Evolutionary conservation across 2,888 invertebrate genomes (phyloP), one percentile per base, ranked within the genome.

Genomic region (Drosophila monieri): DNA sequence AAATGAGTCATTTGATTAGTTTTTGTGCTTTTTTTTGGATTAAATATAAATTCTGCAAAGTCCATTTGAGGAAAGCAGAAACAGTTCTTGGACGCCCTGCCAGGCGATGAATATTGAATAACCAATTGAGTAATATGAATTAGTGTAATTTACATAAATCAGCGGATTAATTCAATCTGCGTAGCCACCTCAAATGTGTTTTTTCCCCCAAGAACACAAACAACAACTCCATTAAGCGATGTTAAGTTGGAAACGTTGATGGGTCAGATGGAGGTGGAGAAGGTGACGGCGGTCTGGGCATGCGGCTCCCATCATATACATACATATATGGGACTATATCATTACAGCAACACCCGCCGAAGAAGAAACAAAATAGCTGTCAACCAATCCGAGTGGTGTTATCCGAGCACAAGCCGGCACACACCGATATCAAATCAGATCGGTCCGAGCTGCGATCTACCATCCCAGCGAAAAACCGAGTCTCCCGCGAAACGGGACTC

Each of bases 111-210:
- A 85, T 87, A 81, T 88, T 85, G 83, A 79, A 79, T 74, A 88
- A 77, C 84, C 83, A 88, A 81, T 81, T 84, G 87, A 84, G 79
- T 88, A 84, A 84, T 76, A 76, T 72, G 87, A 88, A 84, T 85
- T 86, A 86, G 85, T 87, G 83, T 85, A 88, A 85, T 86, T 88
- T 87, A 88, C 88, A 85, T 80, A 84, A 88, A 80, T 86, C 81
- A 84, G 58, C 67, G 69, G 67, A 84, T 85, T 85, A 85, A 85
- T 85, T 86, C 85, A 85, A 85, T 88, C 80, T 85, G 77, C 67
- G 84, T 74, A 69, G 41, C 46, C 62, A 61, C 62, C 60, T 61
- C 46, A 61, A 61, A 61, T 61, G 60, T 51, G 47, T 43, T 58
- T 23, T 43, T 58, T 23, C 27, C 51, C 39, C 46, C 66, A 58